Evolutionary conservation across 2,888 invertebrate genomes (phyloP), one percentile per base, ranked within the genome.

Genomic region (Formica aserva): DNA sequence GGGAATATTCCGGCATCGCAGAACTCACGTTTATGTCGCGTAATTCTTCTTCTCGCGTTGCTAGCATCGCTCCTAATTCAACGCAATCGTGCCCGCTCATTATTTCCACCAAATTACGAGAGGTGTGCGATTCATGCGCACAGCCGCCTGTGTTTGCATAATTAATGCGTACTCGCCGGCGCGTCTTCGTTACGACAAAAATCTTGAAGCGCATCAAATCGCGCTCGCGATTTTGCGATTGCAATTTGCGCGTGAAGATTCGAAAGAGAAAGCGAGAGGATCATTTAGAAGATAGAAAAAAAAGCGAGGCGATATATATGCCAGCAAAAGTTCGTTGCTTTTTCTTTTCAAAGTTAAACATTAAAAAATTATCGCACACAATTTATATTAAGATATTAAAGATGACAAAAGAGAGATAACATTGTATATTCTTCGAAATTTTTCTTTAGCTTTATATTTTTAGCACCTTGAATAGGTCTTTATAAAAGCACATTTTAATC

Each of bases 1-100:
- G 60, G 57, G 82, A 85, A 86, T 86, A 86, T 85, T 87, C 78
- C 57, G 60, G 18, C 72, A 48, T 45, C 55, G 62, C 67, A n/a
- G 38, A 67, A 80, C 77, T 62, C 32, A 60, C 72, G 67, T 78
- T 88, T 62, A 77, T 35, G 67, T 8, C 74, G 66, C 29, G 76
- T n/a, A 69, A 87, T 83, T 82, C 72, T 48, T 82, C 72, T 55
- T 74, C 55, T 18, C 18, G 71, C 67, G n/a, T 48, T 15, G 29
- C 11, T 13, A 18, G 9, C 18, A 29, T 22, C 29, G 22, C 26
- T 9, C 13, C 82, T 77, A 82, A 77, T 82, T 77, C 48, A 45
- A 45, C 62, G 48, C 29, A 76, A 67, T 77, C 69, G 52, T 45
- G 41, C 65, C 66, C 38, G 35, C 35, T 57, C 26, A 66, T 66